Evolutionary conservation across 1,140 invertebrate species (phyloP), one percentile per base, ranked within the genome.

Genomic region (Danaus plexippus): DNA sequence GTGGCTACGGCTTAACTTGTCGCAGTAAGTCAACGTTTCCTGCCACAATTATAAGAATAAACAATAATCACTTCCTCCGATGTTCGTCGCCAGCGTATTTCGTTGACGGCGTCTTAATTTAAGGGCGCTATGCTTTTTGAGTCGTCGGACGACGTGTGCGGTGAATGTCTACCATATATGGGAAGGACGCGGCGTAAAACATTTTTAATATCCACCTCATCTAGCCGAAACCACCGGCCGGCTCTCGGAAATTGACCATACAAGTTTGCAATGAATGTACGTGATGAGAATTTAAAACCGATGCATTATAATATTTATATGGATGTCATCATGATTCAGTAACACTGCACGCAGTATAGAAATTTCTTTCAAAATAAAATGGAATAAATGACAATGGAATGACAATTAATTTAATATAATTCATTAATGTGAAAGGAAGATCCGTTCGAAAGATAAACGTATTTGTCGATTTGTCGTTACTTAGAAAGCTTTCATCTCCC

Each of bases 31-130:
- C 65, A 63, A 49, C 57, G 67, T 76, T 85, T 83, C 79, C 80
- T 83, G 75, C 54, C 71, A 69, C 73, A 77, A 80, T 84, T 84
- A 80, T 73, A 71, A 81, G 73, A 79, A 79, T 80, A 83, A 83
- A 83, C 78, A 82, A 77, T 83, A 83, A 79, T 81, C 77, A 76
- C 83, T 86, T 86, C 83, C 83, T 85, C 67, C 67, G 67, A 63
- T 60, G 59, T 69, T 11, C 43, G 43, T 44, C 43, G 11, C 43
- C 11, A 44, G 43, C 43, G 43, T 11, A 4, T 44, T 44, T 44
- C 22, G 49, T 22, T 44, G 54, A 18, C 60, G 62, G 57, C 59
- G 52, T 18, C 43, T 71, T 81, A 77, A 82, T 81, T 76, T 79
- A 63, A 77, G 68, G 67, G 67, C 70, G 57, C 57, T 56, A 52